Conservation (phyloP, 37 sponge, comb jelly and placozoan genomes). For the Geodia barretti region DNA sequence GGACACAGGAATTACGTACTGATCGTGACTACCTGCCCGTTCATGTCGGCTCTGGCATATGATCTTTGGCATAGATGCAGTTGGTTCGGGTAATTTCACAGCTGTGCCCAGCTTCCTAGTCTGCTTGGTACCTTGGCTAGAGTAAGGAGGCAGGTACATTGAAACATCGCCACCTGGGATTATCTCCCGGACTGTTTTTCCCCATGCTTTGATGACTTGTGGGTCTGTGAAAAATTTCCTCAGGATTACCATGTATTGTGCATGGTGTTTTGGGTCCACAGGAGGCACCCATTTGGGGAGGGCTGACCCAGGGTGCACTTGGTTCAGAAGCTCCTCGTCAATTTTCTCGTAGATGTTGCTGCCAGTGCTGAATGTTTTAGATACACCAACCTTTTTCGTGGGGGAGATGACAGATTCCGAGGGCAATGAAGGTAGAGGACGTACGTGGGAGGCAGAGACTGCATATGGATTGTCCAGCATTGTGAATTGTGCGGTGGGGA, state of each 20-base stretch:
- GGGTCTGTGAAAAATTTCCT: conserved; percentile 34
- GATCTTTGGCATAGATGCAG: background rate
- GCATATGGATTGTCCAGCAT: background rate
- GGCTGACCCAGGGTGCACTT: background rate
- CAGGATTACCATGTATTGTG: conserved; percentile 14
- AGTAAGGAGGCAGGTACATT: conserved; percentile 26
- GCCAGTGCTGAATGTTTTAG: conserved; percentile 2
- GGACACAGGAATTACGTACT: background rate
- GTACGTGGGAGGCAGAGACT: background rate
- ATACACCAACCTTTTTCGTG: background rate
- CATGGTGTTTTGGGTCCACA: conserved; percentile 6
- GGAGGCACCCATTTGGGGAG: background rate
- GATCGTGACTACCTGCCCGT: background rate
- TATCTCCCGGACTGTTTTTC: conserved; percentile 11
- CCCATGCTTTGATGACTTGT: conserved; percentile 28
- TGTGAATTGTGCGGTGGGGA: background rate
- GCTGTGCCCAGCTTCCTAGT: no score
- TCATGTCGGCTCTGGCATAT: background rate
- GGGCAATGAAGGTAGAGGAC: conserved; percentile 65
- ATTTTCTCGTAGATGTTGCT: conserved; percentile 65
- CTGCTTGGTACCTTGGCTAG: no score
- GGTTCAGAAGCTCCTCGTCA: conserved; percentile 33
- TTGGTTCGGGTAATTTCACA: background rate
- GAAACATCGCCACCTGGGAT: conserved; percentile 32
- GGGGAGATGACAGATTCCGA: background rate